These are phyloP conservation scores for Vicugna pacos DNA, from an alignment of 2,113 vertebrate species.

Conservation along the genomic window DNA sequence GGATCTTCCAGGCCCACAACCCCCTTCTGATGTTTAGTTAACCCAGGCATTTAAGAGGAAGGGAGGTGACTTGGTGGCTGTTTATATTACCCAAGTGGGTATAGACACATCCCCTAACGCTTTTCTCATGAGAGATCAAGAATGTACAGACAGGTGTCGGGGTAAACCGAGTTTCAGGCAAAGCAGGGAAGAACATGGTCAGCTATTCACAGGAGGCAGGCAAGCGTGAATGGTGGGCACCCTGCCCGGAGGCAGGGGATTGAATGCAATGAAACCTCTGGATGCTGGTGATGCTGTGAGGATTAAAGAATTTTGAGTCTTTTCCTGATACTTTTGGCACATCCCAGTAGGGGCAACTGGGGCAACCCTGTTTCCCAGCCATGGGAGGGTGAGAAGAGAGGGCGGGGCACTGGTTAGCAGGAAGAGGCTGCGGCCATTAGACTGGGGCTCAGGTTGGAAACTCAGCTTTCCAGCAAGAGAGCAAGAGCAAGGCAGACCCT, in stretches of 20 bases:
- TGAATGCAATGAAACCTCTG: not conserved
- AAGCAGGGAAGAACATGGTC: not conserved
- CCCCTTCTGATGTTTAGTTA: not conserved
- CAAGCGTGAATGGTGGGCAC: not conserved
- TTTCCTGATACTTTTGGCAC: not conserved
- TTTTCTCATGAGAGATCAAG: not conserved
- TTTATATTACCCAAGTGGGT: not conserved
- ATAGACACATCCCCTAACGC: not conserved
- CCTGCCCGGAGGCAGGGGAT: not conserved
- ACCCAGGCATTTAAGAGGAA: not conserved
- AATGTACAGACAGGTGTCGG: not conserved
- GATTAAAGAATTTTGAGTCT: not conserved
- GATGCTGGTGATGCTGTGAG: too few relatives aligned
- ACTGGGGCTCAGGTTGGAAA: not conserved
- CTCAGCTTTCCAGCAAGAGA: not conserved
- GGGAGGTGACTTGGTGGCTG: not conserved
- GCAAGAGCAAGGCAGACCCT: not conserved
- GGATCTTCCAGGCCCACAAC: not conserved
- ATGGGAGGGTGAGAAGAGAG: not conserved
- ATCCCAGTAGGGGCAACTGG: not conserved
- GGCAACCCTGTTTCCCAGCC: not conserved
- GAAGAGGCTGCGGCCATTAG: not conserved
- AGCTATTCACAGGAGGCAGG: not conserved
- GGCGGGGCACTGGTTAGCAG: not conserved
- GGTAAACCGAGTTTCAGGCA: not conserved